Conservation (phyloP, 2,888 invertebrate genomes). For the Strigamia maritima region DNA sequence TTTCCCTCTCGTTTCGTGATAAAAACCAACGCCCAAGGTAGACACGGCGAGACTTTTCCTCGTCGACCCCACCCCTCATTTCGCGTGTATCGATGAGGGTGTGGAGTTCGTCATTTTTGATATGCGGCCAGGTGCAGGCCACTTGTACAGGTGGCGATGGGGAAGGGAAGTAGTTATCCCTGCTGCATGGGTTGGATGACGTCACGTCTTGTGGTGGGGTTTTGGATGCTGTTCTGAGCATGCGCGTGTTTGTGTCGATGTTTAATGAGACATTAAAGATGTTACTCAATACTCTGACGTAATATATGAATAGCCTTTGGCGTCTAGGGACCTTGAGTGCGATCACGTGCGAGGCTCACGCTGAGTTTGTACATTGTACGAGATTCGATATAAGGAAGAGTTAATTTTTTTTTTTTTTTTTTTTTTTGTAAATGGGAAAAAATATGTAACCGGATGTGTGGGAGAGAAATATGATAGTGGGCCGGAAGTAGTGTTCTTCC, state of each 20-base stretch:
- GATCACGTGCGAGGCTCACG: constrained; percentile 14
- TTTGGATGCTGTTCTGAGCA: neutral
- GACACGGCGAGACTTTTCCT: neutral
- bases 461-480: neutral
- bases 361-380: neutral
- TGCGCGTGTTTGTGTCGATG: neutral
- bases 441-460: neutral
- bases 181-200: neutral
- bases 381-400: neutral
- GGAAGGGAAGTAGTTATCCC: neutral
- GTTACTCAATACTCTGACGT: constrained; percentile 13
- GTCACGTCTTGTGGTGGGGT: neutral
- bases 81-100: neutral
- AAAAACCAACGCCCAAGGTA: constrained; percentile 21
- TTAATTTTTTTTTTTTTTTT: neutral
- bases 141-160: constrained; percentile 1
- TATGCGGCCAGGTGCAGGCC: neutral
- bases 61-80: neutral
- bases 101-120: neutral
- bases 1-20: neutral
- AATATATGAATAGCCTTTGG: neutral
- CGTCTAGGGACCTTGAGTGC: neutral
- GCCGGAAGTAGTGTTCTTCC: neutral
- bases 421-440: neutral
- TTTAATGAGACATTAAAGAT: neutral